Base-by-base conservation (phyloP, 92 coral and sea anemone species). In the Phenganax marumi region DNA sequence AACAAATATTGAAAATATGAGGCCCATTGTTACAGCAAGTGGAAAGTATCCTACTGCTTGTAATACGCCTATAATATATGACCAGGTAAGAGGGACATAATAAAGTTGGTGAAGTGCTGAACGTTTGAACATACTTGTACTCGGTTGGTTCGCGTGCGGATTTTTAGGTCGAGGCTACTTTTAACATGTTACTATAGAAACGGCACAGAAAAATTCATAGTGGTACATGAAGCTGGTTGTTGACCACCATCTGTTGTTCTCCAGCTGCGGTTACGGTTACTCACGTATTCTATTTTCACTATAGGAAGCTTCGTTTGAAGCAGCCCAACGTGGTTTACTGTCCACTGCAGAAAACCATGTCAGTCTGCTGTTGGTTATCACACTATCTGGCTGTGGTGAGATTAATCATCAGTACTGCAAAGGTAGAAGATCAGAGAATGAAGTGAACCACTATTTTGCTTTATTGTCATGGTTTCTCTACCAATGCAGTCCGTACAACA, bases 291-390 rank as follows among this genome's bases (percentile, higher is more conserved):
- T 18, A 12, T 43, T 12, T 25, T 5, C 60, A 16, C 55, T 52
- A 17, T 65, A 92, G 98, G 93, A 96, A 62, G 97, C 91, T 8
- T 96, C 99, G 0, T 96, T 92, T 68, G 96, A 91, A 66, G 82
- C 75, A 21, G 88, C 75, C 74, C 91, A 70, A 91, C 93, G 5
- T 85, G 89, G 81, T 85, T 72, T 73, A 83, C 58, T 49, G 48
- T 79, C 68, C 10, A 46, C 25, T 61, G 50, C 57, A 76, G 81
- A 70, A 81, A 57, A 79, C 79, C 87, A 12, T 87, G 61, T 78
- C 24, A 39, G 89, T 83, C 79, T 92, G 5, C 87, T 96, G 22
- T 78, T 96, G 39, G 84, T 87, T 26, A 77, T 91, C 39, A 87
- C 91, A 51, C 88, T 91, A 13, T 84, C 90, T 16, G 80, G 92